phyloP scores from a whole-genome alignment of 2,888 invertebrate genomes.

The Caradrina kadenii region DNA sequence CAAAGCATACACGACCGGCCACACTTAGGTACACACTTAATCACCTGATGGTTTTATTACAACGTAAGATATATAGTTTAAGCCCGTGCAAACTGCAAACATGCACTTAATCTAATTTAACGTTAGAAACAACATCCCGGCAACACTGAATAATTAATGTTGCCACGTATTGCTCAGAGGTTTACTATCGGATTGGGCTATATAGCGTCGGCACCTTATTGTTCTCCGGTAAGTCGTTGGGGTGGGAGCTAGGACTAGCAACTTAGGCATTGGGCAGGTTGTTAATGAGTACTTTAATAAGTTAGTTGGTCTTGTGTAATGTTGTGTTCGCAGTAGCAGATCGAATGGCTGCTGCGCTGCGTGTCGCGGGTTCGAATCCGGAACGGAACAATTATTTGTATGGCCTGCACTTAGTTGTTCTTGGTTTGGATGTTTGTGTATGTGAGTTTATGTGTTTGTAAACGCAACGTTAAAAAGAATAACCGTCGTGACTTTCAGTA shows the following conservation, averaged over 20 bases:
- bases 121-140: slow-evolving; percentile 29
- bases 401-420: too few species aligned
- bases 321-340: too few species aligned
- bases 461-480: too few species aligned
- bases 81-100: slow-evolving; percentile 22
- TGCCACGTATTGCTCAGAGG: slow-evolving; percentile 24
- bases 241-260: background rate
- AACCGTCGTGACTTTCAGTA: too few species aligned
- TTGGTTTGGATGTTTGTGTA: too few species aligned
- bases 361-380: too few species aligned
- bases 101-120: slow-evolving; percentile 42
- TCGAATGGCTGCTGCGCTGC: too few species aligned
- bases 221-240: slow-evolving; percentile 16
- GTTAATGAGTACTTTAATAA: background rate
- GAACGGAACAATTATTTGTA: too few species aligned
- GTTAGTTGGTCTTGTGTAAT: background rate
- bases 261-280: background rate
- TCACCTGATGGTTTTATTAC: slow-evolving; percentile 22
- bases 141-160: slow-evolving; percentile 45
- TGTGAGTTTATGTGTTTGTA: too few species aligned
- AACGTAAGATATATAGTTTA: slow-evolving; percentile 7
- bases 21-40: background rate
- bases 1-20: background rate
- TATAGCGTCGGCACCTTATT: slow-evolving; percentile 33
- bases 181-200: slow-evolving; percentile 36